A percentile compares a stretch with the other conserved stretches of the same genome.
Evolutionary conservation across 2,888 invertebrate species (phyloP).

Genomic region (Oscheius sp.): DNA sequence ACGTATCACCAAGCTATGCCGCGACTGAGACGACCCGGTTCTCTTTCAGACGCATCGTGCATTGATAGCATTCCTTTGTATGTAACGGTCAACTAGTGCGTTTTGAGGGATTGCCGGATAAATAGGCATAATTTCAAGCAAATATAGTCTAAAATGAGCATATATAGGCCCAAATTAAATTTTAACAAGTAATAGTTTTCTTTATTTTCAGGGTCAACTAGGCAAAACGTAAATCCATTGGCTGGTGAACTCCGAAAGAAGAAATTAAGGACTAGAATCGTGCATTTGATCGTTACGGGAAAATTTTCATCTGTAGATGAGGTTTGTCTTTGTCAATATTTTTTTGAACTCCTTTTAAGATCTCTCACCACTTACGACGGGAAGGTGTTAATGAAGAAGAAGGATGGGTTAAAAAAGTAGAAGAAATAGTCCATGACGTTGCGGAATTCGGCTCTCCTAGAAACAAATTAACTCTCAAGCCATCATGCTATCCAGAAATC

Average conservation of each 20-base stretch:
- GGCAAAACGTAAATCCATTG: conserved; percentile 31
- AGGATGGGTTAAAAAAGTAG: conserved; percentile 32
- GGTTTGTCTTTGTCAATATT: conserved; percentile 25
- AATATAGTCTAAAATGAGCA: too few species aligned
- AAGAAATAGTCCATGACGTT: conserved; percentile 40
- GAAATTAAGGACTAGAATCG: conserved; percentile 44
- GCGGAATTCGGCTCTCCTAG: conserved; percentile 24
- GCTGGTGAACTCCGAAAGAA: conserved; percentile 48
- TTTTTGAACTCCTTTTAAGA: not conserved
- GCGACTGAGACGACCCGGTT: too few species aligned
- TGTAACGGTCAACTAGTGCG: too few species aligned
- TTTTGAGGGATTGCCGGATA: too few species aligned
- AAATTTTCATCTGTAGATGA: conserved; percentile 46
- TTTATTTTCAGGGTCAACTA: conserved; percentile 21
- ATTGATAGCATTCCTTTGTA: too few species aligned
- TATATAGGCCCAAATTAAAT: too few species aligned
- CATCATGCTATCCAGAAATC: conserved; percentile 35
- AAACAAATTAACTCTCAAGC: conserved; percentile 27
- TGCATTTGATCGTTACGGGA: conserved; percentile 54
- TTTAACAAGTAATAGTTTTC: not conserved
- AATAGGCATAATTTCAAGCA: not conserved
- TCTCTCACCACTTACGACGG: conserved; percentile 40
- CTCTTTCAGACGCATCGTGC: too few species aligned
- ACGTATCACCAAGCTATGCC: too few species aligned
- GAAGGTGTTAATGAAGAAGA: conserved; percentile 49